Base-by-base conservation (phyloP, 37 sponge, comb jelly and placozoan species). In the Crambe crambe region DNA sequence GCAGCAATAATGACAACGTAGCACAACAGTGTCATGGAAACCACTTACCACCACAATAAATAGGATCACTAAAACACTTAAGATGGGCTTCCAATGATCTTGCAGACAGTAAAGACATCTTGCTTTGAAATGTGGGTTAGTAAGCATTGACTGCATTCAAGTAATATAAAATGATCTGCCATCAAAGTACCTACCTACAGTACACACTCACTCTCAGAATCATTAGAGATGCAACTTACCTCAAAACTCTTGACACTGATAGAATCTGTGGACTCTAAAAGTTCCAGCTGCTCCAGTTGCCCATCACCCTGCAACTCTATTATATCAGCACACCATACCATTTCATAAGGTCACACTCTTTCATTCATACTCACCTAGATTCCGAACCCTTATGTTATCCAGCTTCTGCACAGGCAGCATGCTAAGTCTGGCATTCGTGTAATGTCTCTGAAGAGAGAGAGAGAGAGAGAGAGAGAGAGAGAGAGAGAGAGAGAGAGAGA, bases 261-360 rank as follows among this genome's bases (percentile, higher is more conserved):
- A 72, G 58, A 78, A 20, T 78, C 79, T 56, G 29, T 22, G 5
- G 85, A 85, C 47, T 71, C 73, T 0, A 85, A 44, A 2, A 85
- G 73, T n/a, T 85, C 79, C 36, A 85, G 58, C 38, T 37, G 60
- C 38, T 85, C 85, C 65, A 85, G 9, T 22, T 85, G 64, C 26
- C 27, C 57, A 12, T 58, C 73, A 32, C 67, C 78, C 26, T 37
- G 56, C n/a, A 79, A 23, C 21, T 79, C 80, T 79, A 31, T 27
- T 18, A 76, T 38, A 58, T 8, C 15, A 56, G 36, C 57, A 74
- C 15, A 40, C 64, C 64, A n/a, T 26, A 9, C 64, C 64, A 62
- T 27, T 34, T 18, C 20, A 37, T 69, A 69, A 69, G 8, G 6
- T 39, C 54, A 18, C 9, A 15, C 15, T 15, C 54, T 15, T 51